Evolutionary conservation across 2,888 invertebrate species (phyloP), one percentile per base, ranked within the genome.

Genomic region (Apotomis betuletana): DNA sequence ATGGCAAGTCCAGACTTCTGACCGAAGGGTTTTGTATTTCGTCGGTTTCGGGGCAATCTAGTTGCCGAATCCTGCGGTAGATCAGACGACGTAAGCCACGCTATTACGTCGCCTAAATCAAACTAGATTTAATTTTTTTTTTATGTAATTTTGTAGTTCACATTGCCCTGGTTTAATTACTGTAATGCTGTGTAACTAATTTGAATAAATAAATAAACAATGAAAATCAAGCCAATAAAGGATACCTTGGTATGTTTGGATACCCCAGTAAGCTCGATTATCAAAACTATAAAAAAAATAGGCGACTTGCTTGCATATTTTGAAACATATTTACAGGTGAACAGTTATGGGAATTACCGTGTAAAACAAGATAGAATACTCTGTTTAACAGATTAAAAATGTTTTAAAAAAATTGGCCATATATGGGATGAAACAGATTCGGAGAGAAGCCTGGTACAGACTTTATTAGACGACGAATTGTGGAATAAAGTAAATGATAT

Each of bases 381-480:
- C 10, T 58, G 9, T n/a, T n/a, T n/a, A n/a, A n/a, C n/a, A n/a
- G n/a, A n/a, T n/a, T n/a, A n/a, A n/a, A n/a, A n/a, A n/a, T 12
- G 57, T 36, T 36, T 57, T 36, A 38, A 58, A 58, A n/a, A 41
- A n/a, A 41, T 58, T 58, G 38, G 41, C 58, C 12, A 15, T 15
- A 58, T 58, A 58, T 41, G 38, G 38, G 38, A 58, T 41, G 59
- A 59, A n/a, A 59, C 44, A 9, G 44, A 59, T 59, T 59, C 44
- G 13, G 59, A 59, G 13, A 44, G 59, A 44, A 13, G 59, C 13
- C 59, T 59, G 6, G 59, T 44, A 59, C 59, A 3, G 44, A 67
- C 10, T 49, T 36, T 67, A 13, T 67, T 46, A 51, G 67, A 67
- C n/a, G 67, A 67, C 13, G 67, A 67, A 49, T 9, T 58, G 58